Evolutionary conservation across 2,113 vertebrate genomes (phyloP), one percentile per base, ranked within the genome.

Genomic region (Oenanthe oenanthe): DNA sequence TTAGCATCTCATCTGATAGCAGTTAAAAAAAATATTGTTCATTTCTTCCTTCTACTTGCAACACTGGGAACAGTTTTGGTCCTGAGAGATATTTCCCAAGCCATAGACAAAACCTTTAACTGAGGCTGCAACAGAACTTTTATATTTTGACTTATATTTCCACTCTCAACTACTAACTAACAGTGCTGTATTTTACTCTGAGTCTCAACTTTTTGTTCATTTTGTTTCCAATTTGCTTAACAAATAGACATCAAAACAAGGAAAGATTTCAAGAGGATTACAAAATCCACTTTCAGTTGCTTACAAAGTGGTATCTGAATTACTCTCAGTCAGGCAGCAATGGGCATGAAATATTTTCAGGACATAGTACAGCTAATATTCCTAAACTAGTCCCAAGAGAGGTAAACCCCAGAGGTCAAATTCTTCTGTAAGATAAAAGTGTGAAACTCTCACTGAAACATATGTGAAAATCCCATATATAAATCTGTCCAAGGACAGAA

Each of bases 381-480:
- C 87, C 66, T 76, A 76, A 96, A 94, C 74, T 79, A 57, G 79
- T 82, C 89, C 70, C 92, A 75, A 85, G 91, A 83, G 80, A 91
- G 50, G 24, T n/a, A 92, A 89, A 96, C 53, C 54, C 45, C 62
- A 95, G 81, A 91, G 91, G 81, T 95, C 93, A 97, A 95, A 96
- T 94, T 96, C 85, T 95, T 95, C 50, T 95, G 42, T 73, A 91
- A 94, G 93, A 92, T 94, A 82, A 94, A 95, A 96, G 80, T 95
- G 74, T 22, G 5, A 95, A 95, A 85, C 36, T 72, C 80, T 84
- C 62, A 82, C 61, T 87, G 86, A 95, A 92, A 96, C 89, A 94
- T 70, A 94, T 91, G 83, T 92, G 89, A 88, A 85, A 94, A 87
- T 42, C 24, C 58, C 29, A 40, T 40, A 58, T 72, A 94, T 95